Base-by-base conservation (phyloP, 2,888 invertebrate species). In the Lithophane ornitopus region DNA sequence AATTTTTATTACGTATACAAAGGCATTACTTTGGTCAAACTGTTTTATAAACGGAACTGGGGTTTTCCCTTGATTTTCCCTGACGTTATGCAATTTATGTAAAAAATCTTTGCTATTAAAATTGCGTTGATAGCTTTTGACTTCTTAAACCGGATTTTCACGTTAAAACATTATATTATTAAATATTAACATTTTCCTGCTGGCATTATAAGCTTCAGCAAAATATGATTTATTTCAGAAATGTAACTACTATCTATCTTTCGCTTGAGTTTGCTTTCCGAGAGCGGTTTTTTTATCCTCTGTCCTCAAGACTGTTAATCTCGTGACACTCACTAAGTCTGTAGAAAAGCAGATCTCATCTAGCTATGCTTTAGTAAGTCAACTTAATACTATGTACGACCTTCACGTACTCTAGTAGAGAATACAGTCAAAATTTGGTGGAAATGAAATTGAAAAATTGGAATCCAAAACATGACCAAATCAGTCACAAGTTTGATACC, bases 1-100 rank as follows among this genome's bases (percentile, higher is more conserved):
- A 76, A 68, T 81, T 61, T 84, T 46, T n/a, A 74, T 44, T 34
- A 71, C 16, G 52, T 61, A 76, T 82, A 49, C 77, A 26, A 56
- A 65, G 44, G 4, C 67, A 58, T 44, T 34, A 26, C 14, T 61
- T 59, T 67, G 2, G 44, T 52, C 14, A 62, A 54, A 58, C n/a
- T 26, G 67, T 68, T 56, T 41, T 34, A 67, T 46, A 70, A n/a
- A 14, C 39, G 26, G 59, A 65, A 22, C 52, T 66, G 44, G 54
- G 76, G 19, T 0, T 78, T 78, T 39, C 69, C 82, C 44, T 46
- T 12, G 52, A 41, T 85, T 85, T 68, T 62, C 61, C 65, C 28
- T 1, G 19, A 49, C 8, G 19, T 59, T 65, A 63, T 44, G 28
- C 22, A 67, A 56, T 65, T 12, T 54, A 34, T 16, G 41, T 19